Conservation (phyloP, 2,888 invertebrate genomes). For the Microplitis manilae region DNA sequence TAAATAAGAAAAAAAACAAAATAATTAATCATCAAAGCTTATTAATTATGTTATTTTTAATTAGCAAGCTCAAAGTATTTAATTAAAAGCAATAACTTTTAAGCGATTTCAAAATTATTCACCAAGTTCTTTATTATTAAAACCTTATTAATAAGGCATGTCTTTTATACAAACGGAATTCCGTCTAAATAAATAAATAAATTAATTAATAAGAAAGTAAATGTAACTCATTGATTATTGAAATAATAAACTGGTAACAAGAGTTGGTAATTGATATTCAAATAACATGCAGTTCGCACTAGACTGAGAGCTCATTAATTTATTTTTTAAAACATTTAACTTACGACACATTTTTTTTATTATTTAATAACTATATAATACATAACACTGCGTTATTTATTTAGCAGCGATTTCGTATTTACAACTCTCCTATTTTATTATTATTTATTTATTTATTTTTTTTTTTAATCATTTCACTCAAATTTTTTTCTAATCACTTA, state of each 20-base stretch:
- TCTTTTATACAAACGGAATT: background rate
- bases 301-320: constrained; percentile 18
- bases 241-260: background rate
- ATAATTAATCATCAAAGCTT: constrained; percentile 12
- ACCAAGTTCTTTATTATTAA: background rate
- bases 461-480: constrained; percentile 36
- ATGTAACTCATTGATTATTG: background rate
- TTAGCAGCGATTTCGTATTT: constrained; percentile 56
- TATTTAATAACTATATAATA: constrained; percentile 55
- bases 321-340: constrained; percentile 37
- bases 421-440: constrained; percentile 54
- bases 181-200: background rate
- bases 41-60: constrained; percentile 11
- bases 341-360: constrained; percentile 42
- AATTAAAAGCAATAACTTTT: constrained; percentile 2
- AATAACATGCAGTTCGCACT: background rate
- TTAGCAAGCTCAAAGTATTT: constrained; percentile 26
- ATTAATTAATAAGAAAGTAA: too few species aligned
- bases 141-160: background rate
- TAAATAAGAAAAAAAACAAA: constrained; percentile 27
- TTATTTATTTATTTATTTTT: constrained; percentile 36
- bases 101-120: background rate
- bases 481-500: constrained; percentile 29
- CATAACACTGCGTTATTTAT: constrained; percentile 53
- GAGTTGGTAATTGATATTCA: background rate